Evolutionary conservation across 2,888 invertebrate genomes (phyloP).

Genomic region (Netelia inedita): DNA sequence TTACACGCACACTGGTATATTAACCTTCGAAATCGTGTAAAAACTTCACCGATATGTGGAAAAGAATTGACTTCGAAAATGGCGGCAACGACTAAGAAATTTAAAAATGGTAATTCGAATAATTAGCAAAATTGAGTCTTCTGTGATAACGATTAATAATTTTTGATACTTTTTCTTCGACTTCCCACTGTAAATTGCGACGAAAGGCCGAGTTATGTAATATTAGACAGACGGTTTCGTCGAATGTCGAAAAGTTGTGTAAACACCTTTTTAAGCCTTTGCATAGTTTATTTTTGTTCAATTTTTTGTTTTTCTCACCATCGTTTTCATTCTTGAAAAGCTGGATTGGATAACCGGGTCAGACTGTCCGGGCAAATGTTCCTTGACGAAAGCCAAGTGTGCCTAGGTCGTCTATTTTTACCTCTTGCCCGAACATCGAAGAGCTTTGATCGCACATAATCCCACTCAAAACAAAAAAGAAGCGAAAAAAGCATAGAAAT

Average conservation of each 20-base stretch:
- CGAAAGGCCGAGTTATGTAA: too few relatives aligned
- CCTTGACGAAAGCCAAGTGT: conserved; percentile 76
- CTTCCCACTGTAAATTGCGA: background rate
- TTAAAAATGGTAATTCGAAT: background rate
- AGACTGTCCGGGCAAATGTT: conserved; percentile 44
- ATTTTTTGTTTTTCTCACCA: background rate
- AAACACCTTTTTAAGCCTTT: background rate
- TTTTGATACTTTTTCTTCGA: background rate
- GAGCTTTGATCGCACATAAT: conserved; percentile 14
- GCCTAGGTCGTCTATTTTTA: conserved; percentile 80
- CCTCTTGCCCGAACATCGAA: conserved; percentile 43
- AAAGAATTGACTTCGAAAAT: background rate
- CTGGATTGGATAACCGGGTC: conserved; percentile 58
- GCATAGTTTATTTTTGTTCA: background rate
- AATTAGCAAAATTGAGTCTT: background rate
- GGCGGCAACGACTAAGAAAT: background rate
- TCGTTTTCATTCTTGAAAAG: conserved; percentile 47
- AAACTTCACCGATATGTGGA: background rate
- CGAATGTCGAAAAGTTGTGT: too few relatives aligned
- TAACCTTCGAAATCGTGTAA: background rate
- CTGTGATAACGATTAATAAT: background rate
- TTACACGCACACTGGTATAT: background rate
- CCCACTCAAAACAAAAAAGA: conserved; percentile 21
- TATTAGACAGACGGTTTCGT: too few relatives aligned
- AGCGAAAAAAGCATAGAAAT: background rate